Evolutionary conservation across 2,113 vertebrate genomes (phyloP).

Genomic region (Charina bottae): DNA sequence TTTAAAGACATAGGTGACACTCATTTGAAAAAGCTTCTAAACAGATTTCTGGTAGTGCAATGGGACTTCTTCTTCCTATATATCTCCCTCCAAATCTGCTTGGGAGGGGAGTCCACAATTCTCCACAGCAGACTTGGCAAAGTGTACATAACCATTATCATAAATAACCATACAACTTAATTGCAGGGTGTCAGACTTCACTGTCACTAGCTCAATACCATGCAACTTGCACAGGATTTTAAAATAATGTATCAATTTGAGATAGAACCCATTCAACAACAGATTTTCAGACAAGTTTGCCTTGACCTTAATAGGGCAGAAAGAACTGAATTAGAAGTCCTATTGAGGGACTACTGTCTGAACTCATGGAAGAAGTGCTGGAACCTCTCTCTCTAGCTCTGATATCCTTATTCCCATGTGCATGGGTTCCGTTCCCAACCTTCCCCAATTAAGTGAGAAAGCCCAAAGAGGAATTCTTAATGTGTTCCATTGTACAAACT

Average conservation of each 20-base stretch:
- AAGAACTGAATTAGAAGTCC: neutral
- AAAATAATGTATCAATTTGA: neutral
- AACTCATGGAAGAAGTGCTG: neutral
- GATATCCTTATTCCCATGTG: no score
- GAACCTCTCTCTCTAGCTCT: neutral
- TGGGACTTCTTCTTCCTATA: neutral
- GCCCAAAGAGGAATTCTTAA: neutral
- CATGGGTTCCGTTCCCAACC: neutral
- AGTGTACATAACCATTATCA: neutral
- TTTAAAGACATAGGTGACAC: neutral
- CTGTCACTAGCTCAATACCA: neutral
- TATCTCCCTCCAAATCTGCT: neutral
- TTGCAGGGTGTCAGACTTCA: neutral
- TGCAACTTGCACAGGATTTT: neutral
- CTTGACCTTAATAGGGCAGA: neutral
- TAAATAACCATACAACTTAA: no score
- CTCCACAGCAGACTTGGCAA: neutral
- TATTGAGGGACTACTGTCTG: neutral
- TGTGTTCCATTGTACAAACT: neutral
- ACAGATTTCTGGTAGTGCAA: neutral
- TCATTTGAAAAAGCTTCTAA: neutral
- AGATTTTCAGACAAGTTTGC: neutral
- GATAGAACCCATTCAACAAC: neutral
- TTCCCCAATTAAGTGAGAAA: neutral
- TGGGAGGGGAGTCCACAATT: neutral